These are phyloP conservation scores for Himalopsyche kuldschensis DNA, from an alignment of 2,888 invertebrate genomes.

Conservation along the genomic window DNA sequence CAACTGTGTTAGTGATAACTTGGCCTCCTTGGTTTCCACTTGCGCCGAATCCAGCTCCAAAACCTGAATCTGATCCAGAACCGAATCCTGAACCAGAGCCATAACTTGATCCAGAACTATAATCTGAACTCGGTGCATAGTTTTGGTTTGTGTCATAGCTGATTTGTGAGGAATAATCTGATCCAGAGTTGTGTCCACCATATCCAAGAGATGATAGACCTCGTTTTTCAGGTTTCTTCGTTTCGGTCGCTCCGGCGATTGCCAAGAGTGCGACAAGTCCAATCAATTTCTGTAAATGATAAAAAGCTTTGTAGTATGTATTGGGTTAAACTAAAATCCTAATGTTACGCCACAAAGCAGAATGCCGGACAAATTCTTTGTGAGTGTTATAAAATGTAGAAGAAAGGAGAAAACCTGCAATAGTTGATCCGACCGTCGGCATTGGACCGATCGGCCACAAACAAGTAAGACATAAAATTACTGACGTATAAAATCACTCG, in stretches of 20 bases:
- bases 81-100: neutral
- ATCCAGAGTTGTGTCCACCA: neutral
- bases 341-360: too few species aligned
- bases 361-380: too few species aligned
- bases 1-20: slow-evolving; percentile 53
- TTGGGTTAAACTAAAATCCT: too few species aligned
- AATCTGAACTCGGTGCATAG: neutral
- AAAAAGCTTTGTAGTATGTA: too few species aligned
- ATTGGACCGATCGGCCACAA: too few species aligned
- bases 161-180: neutral
- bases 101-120: neutral
- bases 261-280: slow-evolving; percentile 20
- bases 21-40: neutral
- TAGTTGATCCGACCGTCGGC: too few species aligned
- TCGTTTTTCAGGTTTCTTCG: slow-evolving; percentile 18
- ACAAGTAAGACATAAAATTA: too few species aligned
- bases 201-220: slow-evolving; percentile 14
- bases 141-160: neutral
- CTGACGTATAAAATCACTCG: too few species aligned
- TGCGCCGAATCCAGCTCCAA: slow-evolving; percentile 9
- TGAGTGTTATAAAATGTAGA: too few species aligned
- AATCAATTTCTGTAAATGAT: slow-evolving; percentile 13
- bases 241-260: slow-evolving; percentile 16
- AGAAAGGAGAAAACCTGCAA: too few species aligned
- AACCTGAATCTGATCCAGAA: neutral